These are phyloP conservation scores for Anastrepha ludens DNA, from an alignment of 1,140 invertebrate genomes.

Conservation along the genomic window DNA sequence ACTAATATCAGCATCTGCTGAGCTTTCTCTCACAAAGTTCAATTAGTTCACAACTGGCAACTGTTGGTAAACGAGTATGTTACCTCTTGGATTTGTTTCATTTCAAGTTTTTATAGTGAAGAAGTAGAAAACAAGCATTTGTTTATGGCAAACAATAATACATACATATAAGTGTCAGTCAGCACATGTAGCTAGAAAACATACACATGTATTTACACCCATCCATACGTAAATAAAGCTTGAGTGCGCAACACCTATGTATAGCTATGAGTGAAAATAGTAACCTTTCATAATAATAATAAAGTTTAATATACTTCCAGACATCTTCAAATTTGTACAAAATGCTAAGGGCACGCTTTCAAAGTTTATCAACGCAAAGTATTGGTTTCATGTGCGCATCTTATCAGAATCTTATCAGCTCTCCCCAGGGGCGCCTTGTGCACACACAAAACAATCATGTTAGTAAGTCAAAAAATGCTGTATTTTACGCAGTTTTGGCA, in stretches of 20 bases:
- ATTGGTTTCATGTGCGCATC: neutral
- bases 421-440: neutral
- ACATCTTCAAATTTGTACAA: slow-evolving; percentile 2
- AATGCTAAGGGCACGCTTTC: slow-evolving; percentile 7
- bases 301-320: neutral
- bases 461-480: neutral
- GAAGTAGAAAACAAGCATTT: too few species aligned
- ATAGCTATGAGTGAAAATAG: neutral
- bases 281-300: neutral
- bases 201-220: neutral
- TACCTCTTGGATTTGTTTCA: too few species aligned
- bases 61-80: neutral
- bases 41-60: neutral
- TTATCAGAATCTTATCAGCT: neutral
- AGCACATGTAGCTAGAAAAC: too few species aligned
- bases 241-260: neutral
- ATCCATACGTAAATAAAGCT: neutral
- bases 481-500: slow-evolving; percentile 53
- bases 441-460: neutral
- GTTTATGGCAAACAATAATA: too few species aligned
- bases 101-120: too few species aligned
- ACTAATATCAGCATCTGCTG: neutral
- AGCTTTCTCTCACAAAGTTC: neutral
- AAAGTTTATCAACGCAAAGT: neutral
- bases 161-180: too few species aligned